Percentiles rank a stretch among this genome's conserved stretches.
Conservation (phyloP, 2,797 vertebrate species). For the Pelodytes ibericus region DNA sequence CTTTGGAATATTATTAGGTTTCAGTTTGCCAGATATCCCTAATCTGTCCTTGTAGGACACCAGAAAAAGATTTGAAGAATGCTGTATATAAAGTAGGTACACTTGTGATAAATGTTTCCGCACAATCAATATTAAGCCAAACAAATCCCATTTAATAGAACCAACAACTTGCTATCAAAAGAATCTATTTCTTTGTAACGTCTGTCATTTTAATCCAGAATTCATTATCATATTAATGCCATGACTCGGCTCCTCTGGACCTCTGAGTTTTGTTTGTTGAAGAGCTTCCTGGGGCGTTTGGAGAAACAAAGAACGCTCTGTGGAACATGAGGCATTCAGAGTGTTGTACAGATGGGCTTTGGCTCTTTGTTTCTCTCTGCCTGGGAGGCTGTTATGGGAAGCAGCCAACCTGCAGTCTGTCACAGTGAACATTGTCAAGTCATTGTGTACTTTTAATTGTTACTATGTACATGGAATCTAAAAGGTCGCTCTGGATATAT, state of each 20-base stretch:
- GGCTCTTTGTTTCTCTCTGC: slow-evolving; percentile 71
- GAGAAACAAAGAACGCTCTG: slow-evolving; percentile 70
- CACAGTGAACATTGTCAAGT: slow-evolving; percentile 70
- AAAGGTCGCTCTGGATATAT: slow-evolving; percentile 72
- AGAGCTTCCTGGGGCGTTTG: slow-evolving; percentile 72
- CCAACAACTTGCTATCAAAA: slow-evolving; percentile 67
- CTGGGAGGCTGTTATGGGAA: slow-evolving; percentile 76
- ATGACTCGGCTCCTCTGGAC: slow-evolving; percentile 70
- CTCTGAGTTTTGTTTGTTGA: slow-evolving; percentile 75
- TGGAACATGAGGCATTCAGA: slow-evolving; percentile 73
- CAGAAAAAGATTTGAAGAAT: slow-evolving; percentile 20
- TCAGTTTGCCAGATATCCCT: slow-evolving; percentile 31
- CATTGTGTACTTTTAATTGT: slow-evolving; percentile 76
- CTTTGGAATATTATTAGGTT: slow-evolving; percentile 35
- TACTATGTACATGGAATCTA: slow-evolving; percentile 72
- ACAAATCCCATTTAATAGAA: slow-evolving; percentile 64
- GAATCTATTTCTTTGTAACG: slow-evolving; percentile 70
- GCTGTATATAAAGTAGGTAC: slow-evolving; percentile 43
- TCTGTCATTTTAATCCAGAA: slow-evolving; percentile 71
- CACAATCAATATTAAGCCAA: slow-evolving; percentile 57
- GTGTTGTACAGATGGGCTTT: slow-evolving; percentile 68
- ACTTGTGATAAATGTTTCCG: slow-evolving; percentile 60
- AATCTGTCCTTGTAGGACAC: slow-evolving; percentile 45
- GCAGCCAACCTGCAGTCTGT: slow-evolving; percentile 76
- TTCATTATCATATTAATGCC: slow-evolving; percentile 76